These are phyloP conservation scores for Pogona vitticeps DNA, from an alignment of 2,113 vertebrate genomes.

Conservation along the genomic window DNA sequence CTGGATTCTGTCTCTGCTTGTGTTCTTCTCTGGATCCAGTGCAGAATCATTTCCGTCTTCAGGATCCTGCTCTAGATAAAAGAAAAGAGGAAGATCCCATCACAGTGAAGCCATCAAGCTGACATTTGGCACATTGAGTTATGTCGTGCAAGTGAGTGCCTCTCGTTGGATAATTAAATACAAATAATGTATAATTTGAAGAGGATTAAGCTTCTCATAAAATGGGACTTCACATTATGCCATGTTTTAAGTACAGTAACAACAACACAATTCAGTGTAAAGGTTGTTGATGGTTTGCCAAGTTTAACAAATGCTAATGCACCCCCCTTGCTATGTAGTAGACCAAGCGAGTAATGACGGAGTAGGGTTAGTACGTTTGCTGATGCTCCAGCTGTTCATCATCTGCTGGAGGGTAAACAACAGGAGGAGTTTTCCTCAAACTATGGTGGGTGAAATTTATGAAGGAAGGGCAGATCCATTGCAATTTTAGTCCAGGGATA, in stretches of 20 bases:
- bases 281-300: neutral
- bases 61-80: neutral
- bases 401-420: neutral
- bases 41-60: neutral
- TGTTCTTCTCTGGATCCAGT: neutral
- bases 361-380: too few relatives aligned
- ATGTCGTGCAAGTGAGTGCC: slow-evolving; percentile 27
- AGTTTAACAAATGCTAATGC: neutral
- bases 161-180: slow-evolving; percentile 35
- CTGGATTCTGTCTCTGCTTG: too few relatives aligned
- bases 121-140: neutral
- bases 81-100: neutral
- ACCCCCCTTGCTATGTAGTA: too few relatives aligned
- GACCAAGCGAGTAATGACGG: too few relatives aligned
- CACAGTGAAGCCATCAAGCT: neutral
- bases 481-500: neutral
- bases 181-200: slow-evolving; percentile 53
- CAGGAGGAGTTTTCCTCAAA: neutral
- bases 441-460: neutral
- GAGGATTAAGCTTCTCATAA: slow-evolving; percentile 47
- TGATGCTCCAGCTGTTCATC: neutral
- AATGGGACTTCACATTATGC: neutral
- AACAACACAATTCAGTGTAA: neutral
- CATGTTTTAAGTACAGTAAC: neutral
- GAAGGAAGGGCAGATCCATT: neutral